Base-by-base conservation (phyloP, 1,140 invertebrate genomes). In the Drosophila busckii region DNA sequence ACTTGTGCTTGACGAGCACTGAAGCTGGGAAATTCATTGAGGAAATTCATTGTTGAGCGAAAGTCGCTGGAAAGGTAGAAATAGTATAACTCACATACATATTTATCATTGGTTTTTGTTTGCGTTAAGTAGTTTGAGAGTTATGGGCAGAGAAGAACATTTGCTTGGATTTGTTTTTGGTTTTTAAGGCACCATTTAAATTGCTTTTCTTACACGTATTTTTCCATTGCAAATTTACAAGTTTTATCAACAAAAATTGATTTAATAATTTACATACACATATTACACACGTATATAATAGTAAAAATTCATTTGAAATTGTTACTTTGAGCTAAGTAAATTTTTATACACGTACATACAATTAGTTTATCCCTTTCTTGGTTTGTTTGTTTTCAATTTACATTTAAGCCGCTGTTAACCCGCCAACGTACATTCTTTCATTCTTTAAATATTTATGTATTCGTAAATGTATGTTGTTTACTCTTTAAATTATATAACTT, bases 181-280 rank as follows among this genome's bases (percentile, higher is more conserved):
- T 86, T 86, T 84, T 86, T 86, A 86, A 86, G 84, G 84, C 84
- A 86, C 84, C 84, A 84, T 86, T 86, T 86, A 86, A 86, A 86
- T 86, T 86, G 84, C 84, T 86, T 86, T 86, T 80, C 73, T 86
- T 86, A 86, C 84, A 86, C 84, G 84, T 86, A 86, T 86, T 84
- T 86, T 84, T 86, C 83, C 80, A 63, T 84, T 84, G 71, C 71
- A 73, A 84, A 84, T 84, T 70, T 84, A 84, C 80, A 84, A 82
- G 62, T 75, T 80, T 64, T n/a, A n/a, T 80, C 60, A 82, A 82
- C 75, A 82, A n/a, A n/a, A 82, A 80, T 71, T 50, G 20, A 34
- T 50, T 52, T 45, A 59, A 40, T 64, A 59, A 64, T 64, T 59
- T 62, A 62, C 53, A 56, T 56, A 58, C 38, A 59, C 41, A 45